Evolutionary conservation across 2,113 vertebrate genomes (phyloP), one percentile per base, ranked within the genome.

Genomic region (Cinclus cinclus): DNA sequence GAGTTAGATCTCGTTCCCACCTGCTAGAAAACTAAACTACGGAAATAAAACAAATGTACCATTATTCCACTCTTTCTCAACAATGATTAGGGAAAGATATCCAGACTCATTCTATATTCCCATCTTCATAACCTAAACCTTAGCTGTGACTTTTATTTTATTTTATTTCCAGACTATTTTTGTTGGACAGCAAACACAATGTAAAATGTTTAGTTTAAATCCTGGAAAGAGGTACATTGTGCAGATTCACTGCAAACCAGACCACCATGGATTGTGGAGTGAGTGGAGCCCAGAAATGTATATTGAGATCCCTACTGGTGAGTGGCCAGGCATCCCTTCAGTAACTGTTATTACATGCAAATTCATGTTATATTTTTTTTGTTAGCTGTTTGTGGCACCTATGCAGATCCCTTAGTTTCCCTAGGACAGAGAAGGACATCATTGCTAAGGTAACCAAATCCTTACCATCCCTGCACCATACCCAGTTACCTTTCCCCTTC

Each of bases 221-320:
- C 98, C 98, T 16, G 98, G 98, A 73, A 97, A 98, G 59, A 97
- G 95, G 56, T 99, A 99, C 52, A 69, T 98, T 37, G 96, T 99
- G 37, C 98, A 99, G 93, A 98, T 99, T 92, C 99, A 98, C 85
- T 99, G 99, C 91, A 99, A 98, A 85, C 98, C 99, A 5, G 98
- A 99, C 56, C 97, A 98, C 65, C 97, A 98, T 52, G 98, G 98
- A 87, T 92, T 83, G 59, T 98, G 98, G 98, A 98, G 98, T 85
- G 74, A 94, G 31, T 98, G 98, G 98, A 96, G 97, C 71, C 90
- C 88, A 56, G 96, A 96, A 77, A 94, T 84, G 18, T 96, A 83
- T 27, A 93, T 98, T 83, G 87, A 97, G 49, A 96, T 97, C 76
- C 97, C 98, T n/a, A 83, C 55, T 62, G 97, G 98, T 97, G 96